Evolutionary conservation across 1,140 invertebrate species (phyloP).

Genomic region (Drosophila funebris): DNA sequence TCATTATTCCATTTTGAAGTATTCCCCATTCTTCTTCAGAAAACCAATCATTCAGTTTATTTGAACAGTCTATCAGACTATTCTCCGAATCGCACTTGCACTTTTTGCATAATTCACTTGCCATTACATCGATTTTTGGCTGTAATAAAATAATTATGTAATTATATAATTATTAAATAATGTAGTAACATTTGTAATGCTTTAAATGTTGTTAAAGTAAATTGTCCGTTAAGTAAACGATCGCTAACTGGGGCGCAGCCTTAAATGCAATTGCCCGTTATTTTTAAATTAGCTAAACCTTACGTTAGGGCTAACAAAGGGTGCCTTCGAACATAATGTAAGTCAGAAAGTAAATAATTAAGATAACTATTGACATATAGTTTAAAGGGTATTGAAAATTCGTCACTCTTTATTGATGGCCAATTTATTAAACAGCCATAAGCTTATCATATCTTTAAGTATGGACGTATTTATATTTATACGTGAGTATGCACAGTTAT

Average conservation of each 20-base stretch:
- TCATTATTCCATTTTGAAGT: conserved; percentile 70
- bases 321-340: background rate
- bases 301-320: background rate
- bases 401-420: background rate
- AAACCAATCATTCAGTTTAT: conserved; percentile 62
- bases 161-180: background rate
- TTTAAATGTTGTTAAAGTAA: background rate
- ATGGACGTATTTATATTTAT: background rate
- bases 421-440: background rate
- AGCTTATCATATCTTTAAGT: conserved; percentile 11
- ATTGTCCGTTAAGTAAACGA: too few relatives aligned
- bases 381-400: background rate
- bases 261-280: too few relatives aligned
- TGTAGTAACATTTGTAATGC: background rate
- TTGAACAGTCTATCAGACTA: conserved; percentile 74
- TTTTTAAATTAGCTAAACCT: too few relatives aligned
- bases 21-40: conserved; percentile 81
- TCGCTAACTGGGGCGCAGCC: too few relatives aligned
- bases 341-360: background rate
- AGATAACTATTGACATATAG: background rate
- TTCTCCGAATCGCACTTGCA: conserved; percentile 58
- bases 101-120: conserved; percentile 71
- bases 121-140: conserved; percentile 25
- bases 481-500: background rate
- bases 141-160: conserved; percentile 20